Evolutionary conservation across 2,113 vertebrate genomes (phyloP).

Genomic region (Trematomus loennbergii): DNA sequence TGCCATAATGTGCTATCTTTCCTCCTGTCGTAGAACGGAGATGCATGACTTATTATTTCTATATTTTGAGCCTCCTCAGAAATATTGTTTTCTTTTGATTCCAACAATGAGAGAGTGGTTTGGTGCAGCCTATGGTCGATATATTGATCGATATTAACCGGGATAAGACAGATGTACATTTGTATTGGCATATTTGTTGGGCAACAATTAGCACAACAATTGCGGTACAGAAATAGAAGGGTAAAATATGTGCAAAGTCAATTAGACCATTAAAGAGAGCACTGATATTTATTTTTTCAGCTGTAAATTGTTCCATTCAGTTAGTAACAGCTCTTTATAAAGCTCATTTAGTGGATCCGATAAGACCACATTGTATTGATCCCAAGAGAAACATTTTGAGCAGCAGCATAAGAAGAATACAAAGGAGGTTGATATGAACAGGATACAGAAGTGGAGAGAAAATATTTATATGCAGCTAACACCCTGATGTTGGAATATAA

Average conservation of each 20-base stretch:
- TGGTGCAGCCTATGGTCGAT: background rate
- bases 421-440: background rate
- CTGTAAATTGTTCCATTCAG: background rate
- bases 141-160: background rate
- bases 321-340: background rate
- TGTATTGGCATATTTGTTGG: background rate
- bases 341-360: background rate
- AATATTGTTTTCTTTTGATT: background rate
- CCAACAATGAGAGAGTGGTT: conserved; percentile 3
- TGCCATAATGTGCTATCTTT: conserved; percentile 10
- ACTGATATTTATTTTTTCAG: background rate
- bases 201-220: background rate
- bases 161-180: background rate
- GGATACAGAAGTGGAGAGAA: background rate
- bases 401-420: background rate
- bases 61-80: background rate
- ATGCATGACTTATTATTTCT: background rate
- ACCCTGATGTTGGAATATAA: background rate
- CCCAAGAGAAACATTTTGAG: background rate
- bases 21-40: background rate
- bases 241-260: background rate
- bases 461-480: background rate
- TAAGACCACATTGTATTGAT: background rate
- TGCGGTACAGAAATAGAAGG: background rate
- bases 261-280: background rate